Conservation (phyloP, 2,797 vertebrate species). For the Vireo griseus region DNA sequence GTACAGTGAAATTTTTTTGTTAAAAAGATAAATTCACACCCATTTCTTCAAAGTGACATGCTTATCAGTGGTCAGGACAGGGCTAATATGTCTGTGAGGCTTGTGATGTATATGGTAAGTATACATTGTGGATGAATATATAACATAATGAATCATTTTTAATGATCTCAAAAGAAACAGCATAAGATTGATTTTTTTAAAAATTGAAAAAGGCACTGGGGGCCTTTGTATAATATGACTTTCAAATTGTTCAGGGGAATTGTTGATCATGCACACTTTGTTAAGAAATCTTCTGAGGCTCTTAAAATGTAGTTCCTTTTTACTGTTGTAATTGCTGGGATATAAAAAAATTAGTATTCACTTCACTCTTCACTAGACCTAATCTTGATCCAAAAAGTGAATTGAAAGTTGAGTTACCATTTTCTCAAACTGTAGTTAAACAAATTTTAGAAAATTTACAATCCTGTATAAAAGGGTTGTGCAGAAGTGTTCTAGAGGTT, state of each 20-base stretch:
- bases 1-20: background rate
- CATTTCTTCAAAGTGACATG: background rate
- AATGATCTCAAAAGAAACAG: background rate
- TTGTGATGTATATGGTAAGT: background rate
- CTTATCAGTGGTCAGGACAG: background rate
- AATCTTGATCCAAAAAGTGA: constrained; percentile 32
- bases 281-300: constrained; percentile 31
- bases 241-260: background rate
- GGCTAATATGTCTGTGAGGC: background rate
- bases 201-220: background rate
- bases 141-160: background rate
- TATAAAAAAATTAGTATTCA: constrained; percentile 36
- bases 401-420: constrained; percentile 23
- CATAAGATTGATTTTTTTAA: background rate
- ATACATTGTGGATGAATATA: background rate
- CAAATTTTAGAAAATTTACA: background rate
- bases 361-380: background rate
- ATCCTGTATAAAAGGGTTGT: background rate
- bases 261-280: background rate
- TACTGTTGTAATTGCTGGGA: constrained; percentile 7
- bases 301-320: constrained; percentile 37
- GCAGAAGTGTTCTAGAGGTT: background rate
- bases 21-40: background rate
- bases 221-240: background rate
- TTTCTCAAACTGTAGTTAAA: constrained; percentile 27